Conservation (phyloP, 2,888 invertebrate genomes). For the Balanococcus diminutus region DNA sequence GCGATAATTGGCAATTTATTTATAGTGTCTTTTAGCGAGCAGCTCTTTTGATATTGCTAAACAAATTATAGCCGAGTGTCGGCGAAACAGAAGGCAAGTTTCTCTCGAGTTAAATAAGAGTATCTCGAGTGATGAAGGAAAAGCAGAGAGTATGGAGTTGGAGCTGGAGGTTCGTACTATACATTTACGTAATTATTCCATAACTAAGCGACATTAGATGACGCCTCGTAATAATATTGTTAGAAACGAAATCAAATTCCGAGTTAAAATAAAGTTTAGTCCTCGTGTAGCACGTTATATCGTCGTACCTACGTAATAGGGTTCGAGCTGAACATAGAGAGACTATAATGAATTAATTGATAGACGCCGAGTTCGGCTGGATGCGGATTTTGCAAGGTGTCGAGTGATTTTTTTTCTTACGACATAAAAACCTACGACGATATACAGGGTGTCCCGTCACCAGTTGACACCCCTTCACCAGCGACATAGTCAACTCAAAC, state of each 20-base stretch:
- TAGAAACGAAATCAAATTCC: background rate
- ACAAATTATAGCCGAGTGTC: slow-evolving; percentile 18
- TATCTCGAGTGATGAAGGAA: background rate
- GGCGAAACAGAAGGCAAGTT: background rate
- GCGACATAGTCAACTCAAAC: too few relatives aligned
- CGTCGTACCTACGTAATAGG: background rate
- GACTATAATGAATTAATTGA: background rate
- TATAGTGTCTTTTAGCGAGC: background rate
- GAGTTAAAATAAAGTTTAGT: background rate
- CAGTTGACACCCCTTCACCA: too few relatives aligned
- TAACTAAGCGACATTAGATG: slow-evolving; percentile 12
- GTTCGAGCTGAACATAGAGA: background rate
- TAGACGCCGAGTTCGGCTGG: background rate
- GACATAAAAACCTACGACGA: too few relatives aligned
- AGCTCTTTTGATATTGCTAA: slow-evolving; percentile 28
- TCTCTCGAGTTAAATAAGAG: background rate
- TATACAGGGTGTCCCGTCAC: too few relatives aligned
- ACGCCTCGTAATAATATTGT: slow-evolving; percentile 4
- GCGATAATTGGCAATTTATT: slow-evolving; percentile 21
- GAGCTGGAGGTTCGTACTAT: background rate
- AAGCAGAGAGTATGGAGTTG: too few relatives aligned
- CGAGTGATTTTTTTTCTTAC: too few relatives aligned
- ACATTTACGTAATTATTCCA: slow-evolving; percentile 8
- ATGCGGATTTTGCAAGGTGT: background rate
- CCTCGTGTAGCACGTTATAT: background rate